phyloP scores from a whole-genome alignment of 2,888 invertebrate genomes.

The Drosophila sordidula region DNA sequence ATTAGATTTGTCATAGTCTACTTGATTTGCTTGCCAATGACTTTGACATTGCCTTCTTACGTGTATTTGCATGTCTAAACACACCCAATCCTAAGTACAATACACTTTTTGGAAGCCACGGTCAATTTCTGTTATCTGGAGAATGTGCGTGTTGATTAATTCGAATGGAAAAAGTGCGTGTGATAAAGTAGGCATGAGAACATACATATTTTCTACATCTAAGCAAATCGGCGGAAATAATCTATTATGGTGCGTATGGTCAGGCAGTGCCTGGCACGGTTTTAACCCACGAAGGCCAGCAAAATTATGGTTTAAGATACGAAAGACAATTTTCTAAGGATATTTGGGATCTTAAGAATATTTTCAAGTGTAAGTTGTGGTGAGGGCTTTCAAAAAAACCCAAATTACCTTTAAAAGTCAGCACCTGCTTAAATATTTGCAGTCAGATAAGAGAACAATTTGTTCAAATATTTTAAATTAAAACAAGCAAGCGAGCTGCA shows the following conservation, averaged over 20 bases:
- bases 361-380: too few species aligned
- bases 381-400: too few species aligned
- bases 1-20: constrained; percentile 28
- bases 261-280: constrained; percentile 64
- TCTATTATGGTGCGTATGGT: constrained; percentile 53
- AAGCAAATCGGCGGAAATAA: constrained; percentile 62
- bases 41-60: constrained; percentile 27
- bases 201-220: constrained; percentile 10
- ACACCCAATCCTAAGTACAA: constrained; percentile 24
- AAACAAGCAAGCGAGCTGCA: too few species aligned
- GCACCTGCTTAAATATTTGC: too few species aligned
- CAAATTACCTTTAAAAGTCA: too few species aligned
- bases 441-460: too few species aligned
- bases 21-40: constrained; percentile 31
- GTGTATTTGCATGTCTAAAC: constrained; percentile 1
- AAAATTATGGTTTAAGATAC: not conserved
- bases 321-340: not conserved
- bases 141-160: constrained; percentile 49
- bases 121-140: constrained; percentile 16
- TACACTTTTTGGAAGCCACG: not conserved
- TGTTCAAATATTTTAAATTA: too few species aligned
- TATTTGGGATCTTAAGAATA: not conserved
- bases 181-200: constrained; percentile 10
- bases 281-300: constrained; percentile 49
- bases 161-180: constrained; percentile 53